Evolutionary conservation across 2,113 vertebrate species (phyloP), one percentile per base, ranked within the genome.

Genomic region (Eurystomus gularis): DNA sequence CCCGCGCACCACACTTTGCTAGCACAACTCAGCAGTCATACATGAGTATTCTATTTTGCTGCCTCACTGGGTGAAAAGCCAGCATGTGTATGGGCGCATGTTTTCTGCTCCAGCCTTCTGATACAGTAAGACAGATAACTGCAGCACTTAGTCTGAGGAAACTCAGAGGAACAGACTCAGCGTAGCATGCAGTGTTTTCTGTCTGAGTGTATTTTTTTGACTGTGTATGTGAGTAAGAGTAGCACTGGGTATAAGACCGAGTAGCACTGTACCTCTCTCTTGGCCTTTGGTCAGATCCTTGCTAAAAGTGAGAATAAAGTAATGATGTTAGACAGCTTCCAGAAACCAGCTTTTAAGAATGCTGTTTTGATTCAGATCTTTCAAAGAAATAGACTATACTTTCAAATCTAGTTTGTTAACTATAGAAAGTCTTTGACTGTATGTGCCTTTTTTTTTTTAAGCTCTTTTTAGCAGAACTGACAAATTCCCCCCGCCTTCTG

Each of bases 291-390:
- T 80, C 75, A 62, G 40, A 46, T 33, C 39, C 28, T 54, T 49
- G 24, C 17, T 90, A 83, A 83, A 83, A 42, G 51, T 54, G 7
- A 78, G 51, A 70, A 82, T 33, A 86, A 83, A 86, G n/a, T 52
- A 88, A 81, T 14, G 3, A 75, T 64, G 40, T 88, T 88, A 94
- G 78, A 91, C 65, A 93, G 64, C 15, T 95, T 86, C 64, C 64
- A 96, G 80, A 90, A 88, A 88, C 1, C 46, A 92, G 40, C 18
- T 83, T 88, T 92, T 92, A 70, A 58, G 64, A 92, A 90, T 58
- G 76, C n/a, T 12, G 8, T 55, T 94, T 68, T 85, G 55, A 85
- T 65, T 87, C 69, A 79, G 58, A 31, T 35, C 52, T 91, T 87
- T 62, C 82, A 78, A 69, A 64, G 21, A 65, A 84, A 80, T 9